Evolutionary conservation across 1,140 invertebrate genomes (phyloP), one percentile per base, ranked within the genome.

Genomic region (Bombus sibiricus): DNA sequence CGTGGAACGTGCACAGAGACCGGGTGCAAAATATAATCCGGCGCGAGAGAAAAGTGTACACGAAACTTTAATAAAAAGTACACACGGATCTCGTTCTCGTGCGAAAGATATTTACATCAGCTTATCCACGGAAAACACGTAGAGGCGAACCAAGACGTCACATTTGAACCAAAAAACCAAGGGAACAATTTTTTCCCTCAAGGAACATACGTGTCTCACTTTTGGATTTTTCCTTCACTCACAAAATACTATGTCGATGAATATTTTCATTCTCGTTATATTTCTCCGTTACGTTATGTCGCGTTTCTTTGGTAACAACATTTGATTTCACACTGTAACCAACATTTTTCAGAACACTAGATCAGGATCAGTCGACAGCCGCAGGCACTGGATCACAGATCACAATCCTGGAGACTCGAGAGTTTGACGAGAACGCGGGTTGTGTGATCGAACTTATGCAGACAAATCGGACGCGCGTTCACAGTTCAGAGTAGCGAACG

Each of bases 311-410:
- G 32, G n/a, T 25, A 13, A 15, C 3, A 25, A 76, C 59, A 62
- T 68, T 39, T 39, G 12, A 76, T 69, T 57, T 62, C 77, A 80
- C 77, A 85, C 77, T 72, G 76, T 34, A 53, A 85, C 77, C 32
- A 47, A 47, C 10, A 71, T 84, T 79, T 59, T 22, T 28, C 66
- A 39, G 47, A 22, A 57, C 77, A 72, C 77, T 72, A 28, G n/a
- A 83, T 71, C 47, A 62, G 9, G 12, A 47, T 37, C 22, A 32
- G 28, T n/a, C 39, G 53, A 69, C 62, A 41, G 47, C 22, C 62
- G 73, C 10, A n/a, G 25, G 39, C 81, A 83, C 81, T 77, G 10
- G 75, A 80, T 69, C 73, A 59, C 53, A 39, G 53, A 85, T 80
- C 76, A 85, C 83, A 34, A 84, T 84, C 34, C 75, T 32, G 39